Evolutionary conservation across 2,113 vertebrate genomes (phyloP).

Genomic region (Empidonax traillii): DNA sequence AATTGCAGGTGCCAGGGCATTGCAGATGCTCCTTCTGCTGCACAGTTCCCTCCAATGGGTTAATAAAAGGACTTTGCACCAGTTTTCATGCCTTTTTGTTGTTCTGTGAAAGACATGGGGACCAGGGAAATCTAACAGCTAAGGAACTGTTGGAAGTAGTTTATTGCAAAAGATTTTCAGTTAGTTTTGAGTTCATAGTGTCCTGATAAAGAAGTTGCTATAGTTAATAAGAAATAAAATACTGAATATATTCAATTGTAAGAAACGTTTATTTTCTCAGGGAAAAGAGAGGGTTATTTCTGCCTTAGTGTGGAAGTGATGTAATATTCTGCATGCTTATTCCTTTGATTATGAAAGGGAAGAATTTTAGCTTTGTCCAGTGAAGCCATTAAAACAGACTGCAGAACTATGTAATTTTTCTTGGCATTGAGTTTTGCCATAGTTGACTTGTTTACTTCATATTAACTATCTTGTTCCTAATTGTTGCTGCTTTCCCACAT

Average conservation of each 20-base stretch:
- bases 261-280: not conserved
- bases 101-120: not conserved
- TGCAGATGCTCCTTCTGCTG: not conserved
- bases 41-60: not conserved
- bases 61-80: not conserved
- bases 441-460: not conserved
- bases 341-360: not conserved
- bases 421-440: not conserved
- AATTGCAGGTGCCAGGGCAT: not conserved
- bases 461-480: not conserved
- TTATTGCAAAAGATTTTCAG: not conserved
- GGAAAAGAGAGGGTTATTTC: not conserved
- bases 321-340: not conserved
- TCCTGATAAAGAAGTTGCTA: not conserved
- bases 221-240: not conserved
- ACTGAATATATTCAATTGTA: not conserved
- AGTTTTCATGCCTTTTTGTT: not conserved
- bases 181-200: not conserved
- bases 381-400: not conserved
- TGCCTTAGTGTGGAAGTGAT: not conserved
- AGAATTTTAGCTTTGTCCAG: not conserved
- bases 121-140: not conserved
- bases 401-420: not conserved
- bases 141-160: not conserved
- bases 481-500: not conserved